Percentiles rank a stretch among this genome's conserved stretches.
Conservation (phyloP, 2,888 invertebrate species). For the Eubasilissa splendida region DNA sequence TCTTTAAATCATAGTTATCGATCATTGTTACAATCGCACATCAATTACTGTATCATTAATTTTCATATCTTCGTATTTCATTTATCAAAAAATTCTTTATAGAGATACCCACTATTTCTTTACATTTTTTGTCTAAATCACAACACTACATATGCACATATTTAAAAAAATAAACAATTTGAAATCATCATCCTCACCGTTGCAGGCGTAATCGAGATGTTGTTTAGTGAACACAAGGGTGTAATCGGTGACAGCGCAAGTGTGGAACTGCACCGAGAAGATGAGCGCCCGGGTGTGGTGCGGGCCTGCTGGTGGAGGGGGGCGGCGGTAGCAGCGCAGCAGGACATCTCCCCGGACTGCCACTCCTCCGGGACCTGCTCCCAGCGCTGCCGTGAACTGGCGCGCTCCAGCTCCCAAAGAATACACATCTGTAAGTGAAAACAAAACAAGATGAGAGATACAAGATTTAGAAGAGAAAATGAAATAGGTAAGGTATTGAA, state of each 20-base stretch:
- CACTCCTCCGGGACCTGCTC: slow-evolving; percentile 77
- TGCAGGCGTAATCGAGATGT: slow-evolving; percentile 89
- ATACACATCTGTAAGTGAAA: slow-evolving; percentile 74
- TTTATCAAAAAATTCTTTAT: too few relatives aligned
- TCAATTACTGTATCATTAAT: background rate
- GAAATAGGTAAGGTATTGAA: too few relatives aligned
- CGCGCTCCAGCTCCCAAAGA: slow-evolving; percentile 77
- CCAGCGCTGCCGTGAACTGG: slow-evolving; percentile 76
- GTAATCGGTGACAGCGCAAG: slow-evolving; percentile 91
- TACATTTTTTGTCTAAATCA: too few relatives aligned
- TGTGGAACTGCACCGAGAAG: slow-evolving; percentile 94
- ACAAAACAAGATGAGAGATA: background rate
- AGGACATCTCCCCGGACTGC: slow-evolving; percentile 91
- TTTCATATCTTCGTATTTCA: background rate
- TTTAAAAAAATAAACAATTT: too few relatives aligned
- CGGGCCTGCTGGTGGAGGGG: slow-evolving; percentile 64
- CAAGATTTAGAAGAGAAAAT: too few relatives aligned
- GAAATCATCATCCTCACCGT: slow-evolving; percentile 71
- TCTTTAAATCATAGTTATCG: too few relatives aligned
- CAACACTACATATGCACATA: too few relatives aligned
- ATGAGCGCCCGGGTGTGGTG: slow-evolving; percentile 75
- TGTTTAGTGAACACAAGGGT: slow-evolving; percentile 88
- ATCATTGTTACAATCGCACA: too few relatives aligned
- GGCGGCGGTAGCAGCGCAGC: slow-evolving; percentile 90
- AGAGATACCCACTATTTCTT: too few relatives aligned